Evolutionary conservation across 2,113 vertebrate genomes (phyloP).

Genomic region (Philantomba maxwellii): DNA sequence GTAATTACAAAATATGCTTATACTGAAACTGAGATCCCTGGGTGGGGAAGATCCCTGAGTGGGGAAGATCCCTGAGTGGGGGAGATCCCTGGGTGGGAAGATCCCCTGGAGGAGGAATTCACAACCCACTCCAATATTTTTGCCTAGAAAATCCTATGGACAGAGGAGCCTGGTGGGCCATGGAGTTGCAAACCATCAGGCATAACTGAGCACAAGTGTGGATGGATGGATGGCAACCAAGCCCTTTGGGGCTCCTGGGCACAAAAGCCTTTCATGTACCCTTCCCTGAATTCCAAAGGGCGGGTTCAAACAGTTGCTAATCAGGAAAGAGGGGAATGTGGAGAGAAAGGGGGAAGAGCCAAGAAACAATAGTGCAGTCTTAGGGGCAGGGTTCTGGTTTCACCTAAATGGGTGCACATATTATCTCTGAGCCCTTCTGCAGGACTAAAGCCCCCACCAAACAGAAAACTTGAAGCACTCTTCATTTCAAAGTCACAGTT

Average conservation of each 20-base stretch:
- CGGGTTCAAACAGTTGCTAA: not conserved
- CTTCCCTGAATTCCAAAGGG: not conserved
- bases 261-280: not conserved
- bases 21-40: not conserved
- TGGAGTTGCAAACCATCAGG: not conserved
- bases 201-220: not conserved
- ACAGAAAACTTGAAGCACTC: not conserved
- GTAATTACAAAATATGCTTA: not conserved
- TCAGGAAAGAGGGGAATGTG: not conserved
- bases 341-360: not conserved
- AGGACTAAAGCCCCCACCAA: not conserved
- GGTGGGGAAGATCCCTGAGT: no score
- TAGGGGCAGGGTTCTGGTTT: not conserved
- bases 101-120: not conserved
- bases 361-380: not conserved
- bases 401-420: not conserved
- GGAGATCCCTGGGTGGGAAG: not conserved
- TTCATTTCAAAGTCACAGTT: not conserved
- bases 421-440: not conserved
- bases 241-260: not conserved
- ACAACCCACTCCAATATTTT: not conserved
- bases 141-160: not conserved
- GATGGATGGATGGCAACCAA: not conserved
- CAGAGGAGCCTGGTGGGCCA: not conserved
- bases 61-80: no score